A percentile compares a stretch with the other conserved stretches of the same genome.
Evolutionary conservation across 2,888 invertebrate species (phyloP).

Genomic region (Odiellus spinosus): DNA sequence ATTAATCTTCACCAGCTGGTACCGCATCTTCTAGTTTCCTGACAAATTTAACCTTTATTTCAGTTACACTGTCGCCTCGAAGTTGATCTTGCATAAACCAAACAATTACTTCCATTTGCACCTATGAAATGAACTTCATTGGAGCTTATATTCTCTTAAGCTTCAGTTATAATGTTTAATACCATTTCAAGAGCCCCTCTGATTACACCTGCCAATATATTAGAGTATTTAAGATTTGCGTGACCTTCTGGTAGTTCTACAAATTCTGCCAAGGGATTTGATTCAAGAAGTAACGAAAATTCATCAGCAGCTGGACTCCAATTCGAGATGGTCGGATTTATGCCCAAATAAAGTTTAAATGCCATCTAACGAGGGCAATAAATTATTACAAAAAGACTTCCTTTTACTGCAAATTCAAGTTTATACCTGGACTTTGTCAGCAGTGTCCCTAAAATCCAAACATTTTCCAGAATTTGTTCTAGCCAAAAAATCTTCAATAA

Average conservation of each 20-base stretch:
- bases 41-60: conserved; percentile 84
- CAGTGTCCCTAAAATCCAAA: conserved; percentile 88
- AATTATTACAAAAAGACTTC: background rate
- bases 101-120: conserved; percentile 81
- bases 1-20: conserved; percentile 92
- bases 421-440: conserved; percentile 48
- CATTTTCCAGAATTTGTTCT: conserved; percentile 77
- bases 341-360: conserved; percentile 68
- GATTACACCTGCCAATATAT: conserved; percentile 66
- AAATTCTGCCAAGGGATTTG: conserved; percentile 90
- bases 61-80: conserved; percentile 84
- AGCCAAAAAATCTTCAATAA: conserved; percentile 95
- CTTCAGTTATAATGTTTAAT: conserved; percentile 6
- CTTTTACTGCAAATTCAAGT: too few relatives aligned
- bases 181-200: conserved; percentile 98
- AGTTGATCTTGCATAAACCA: conserved; percentile 91
- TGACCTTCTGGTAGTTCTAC: conserved; percentile 77
- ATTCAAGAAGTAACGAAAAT: conserved; percentile 86
- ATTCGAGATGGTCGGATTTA: conserved; percentile 79
- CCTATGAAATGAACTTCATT: conserved; percentile 31
- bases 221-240: conserved; percentile 72
- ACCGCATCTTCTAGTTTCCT: conserved; percentile 91
- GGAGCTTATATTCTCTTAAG: conserved; percentile 18
- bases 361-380: conserved; percentile 33
- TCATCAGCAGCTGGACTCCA: conserved; percentile 92